phyloP scores from a whole-genome alignment of 2,888 invertebrate species.

The Cheilosia urbana region DNA sequence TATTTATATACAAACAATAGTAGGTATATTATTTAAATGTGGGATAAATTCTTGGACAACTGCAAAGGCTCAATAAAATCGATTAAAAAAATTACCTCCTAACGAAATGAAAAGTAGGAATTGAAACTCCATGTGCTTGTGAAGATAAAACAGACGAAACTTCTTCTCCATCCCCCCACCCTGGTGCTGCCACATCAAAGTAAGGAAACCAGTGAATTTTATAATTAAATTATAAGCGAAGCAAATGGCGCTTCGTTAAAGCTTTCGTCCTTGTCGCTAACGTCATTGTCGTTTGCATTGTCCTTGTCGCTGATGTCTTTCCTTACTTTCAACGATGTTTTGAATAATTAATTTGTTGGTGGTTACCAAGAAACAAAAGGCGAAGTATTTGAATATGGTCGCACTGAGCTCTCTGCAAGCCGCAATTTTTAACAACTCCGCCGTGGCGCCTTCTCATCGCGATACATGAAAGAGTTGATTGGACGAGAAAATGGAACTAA shows the following conservation, averaged over 20 bases:
- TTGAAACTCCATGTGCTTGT: not conserved
- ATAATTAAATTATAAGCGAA: constrained; percentile 54
- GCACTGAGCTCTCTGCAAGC: constrained; percentile 36
- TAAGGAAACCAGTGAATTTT: constrained; percentile 38
- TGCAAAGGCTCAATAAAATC: constrained; percentile 33
- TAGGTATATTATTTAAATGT: too few species aligned
- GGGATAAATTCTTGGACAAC: too few species aligned
- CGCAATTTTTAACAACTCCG: constrained; percentile 15
- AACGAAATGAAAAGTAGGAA: constrained; percentile 15
- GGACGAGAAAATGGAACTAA: too few species aligned
- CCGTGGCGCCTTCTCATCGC: not conserved
- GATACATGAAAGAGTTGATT: not conserved
- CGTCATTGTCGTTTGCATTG: constrained; percentile 13
- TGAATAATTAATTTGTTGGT: constrained; percentile 58
- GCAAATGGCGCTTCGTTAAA: constrained; percentile 41
- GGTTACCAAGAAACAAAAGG: constrained; percentile 11
- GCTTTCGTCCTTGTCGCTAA: constrained; percentile 9
- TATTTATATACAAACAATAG: too few species aligned
- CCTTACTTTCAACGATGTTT: constrained; percentile 25
- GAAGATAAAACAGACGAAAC: not conserved
- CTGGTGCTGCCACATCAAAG: not conserved
- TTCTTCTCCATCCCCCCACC: not conserved
- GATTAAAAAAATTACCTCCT: constrained; percentile 44
- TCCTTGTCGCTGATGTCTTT: constrained; percentile 2
- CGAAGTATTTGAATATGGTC: constrained; percentile 52